Percentiles rank a stretch among this genome's conserved stretches.
Conservation (phyloP, 2,113 vertebrate species). For the Eonycteris spelaea region DNA sequence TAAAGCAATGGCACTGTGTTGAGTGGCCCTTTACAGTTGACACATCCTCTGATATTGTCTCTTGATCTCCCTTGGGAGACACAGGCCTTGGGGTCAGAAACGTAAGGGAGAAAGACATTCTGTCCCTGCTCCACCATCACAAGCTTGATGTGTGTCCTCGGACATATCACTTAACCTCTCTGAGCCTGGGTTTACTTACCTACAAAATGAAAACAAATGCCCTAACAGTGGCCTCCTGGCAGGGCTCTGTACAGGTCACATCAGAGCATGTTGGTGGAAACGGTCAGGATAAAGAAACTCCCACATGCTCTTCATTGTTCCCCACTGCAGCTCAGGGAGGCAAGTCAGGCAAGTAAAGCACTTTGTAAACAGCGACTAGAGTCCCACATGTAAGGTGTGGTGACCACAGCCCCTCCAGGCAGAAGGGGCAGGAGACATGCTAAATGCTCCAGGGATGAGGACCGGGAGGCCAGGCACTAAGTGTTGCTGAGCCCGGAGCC, state of each 20-base stretch:
- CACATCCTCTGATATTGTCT: neutral
- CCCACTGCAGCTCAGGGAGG: neutral
- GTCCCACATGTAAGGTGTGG: neutral
- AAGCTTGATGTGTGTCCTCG: neutral
- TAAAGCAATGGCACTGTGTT: neutral
- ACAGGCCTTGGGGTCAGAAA: neutral
- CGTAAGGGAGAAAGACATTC: neutral
- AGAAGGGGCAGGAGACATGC: neutral
- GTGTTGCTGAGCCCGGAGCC: neutral
- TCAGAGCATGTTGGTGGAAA: neutral
- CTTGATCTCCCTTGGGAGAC: neutral
- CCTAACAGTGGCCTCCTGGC: neutral
- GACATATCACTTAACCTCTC: neutral
- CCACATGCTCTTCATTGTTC: neutral
- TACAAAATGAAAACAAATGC: neutral
- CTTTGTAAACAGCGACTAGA: neutral
- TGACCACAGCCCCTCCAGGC: neutral
- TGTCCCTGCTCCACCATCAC: neutral
- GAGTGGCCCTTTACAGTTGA: neutral
- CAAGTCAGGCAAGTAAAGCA: neutral
- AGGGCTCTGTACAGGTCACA: neutral
- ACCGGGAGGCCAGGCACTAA: neutral
- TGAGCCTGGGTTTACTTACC: neutral
- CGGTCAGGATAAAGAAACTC: neutral
- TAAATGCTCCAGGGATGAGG: neutral